These are phyloP conservation scores for Misgurnus mizolepis DNA, from an alignment of 2,113 vertebrate genomes.

Conservation along the genomic window DNA sequence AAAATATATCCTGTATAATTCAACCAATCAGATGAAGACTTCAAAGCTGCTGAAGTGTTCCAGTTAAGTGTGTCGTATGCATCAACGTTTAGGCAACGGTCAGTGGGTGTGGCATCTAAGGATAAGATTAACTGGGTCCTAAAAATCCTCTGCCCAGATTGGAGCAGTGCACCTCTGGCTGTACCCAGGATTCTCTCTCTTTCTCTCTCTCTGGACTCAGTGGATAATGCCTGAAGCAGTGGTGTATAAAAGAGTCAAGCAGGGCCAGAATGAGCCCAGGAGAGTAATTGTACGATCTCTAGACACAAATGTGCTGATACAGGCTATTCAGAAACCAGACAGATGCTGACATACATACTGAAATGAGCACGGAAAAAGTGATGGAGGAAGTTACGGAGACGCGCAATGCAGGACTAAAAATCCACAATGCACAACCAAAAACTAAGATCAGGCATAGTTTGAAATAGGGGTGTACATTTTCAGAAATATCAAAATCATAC, in stretches of 20 bases:
- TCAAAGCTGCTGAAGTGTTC: too few relatives aligned
- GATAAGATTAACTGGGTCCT: background rate
- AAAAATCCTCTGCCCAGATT: background rate
- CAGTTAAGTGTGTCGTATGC: too few relatives aligned
- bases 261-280: slow-evolving; percentile 41
- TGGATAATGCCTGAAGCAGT: slow-evolving; percentile 41
- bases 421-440: slow-evolving; percentile 22
- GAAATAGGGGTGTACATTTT: background rate
- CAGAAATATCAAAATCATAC: too few relatives aligned
- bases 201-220: background rate
- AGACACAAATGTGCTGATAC: slow-evolving; percentile 53
- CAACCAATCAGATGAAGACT: too few relatives aligned
- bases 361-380: slow-evolving; percentile 9
- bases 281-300: slow-evolving; percentile 49
- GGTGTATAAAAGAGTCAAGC: slow-evolving; percentile 37
- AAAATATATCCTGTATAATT: too few relatives aligned
- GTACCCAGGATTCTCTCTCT: background rate
- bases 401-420: background rate
- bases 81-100: too few relatives aligned
- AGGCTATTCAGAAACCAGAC: slow-evolving; percentile 40
- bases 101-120: too few relatives aligned
- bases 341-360: slow-evolving; percentile 42
- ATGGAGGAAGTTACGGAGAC: slow-evolving; percentile 21
- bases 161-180: background rate
- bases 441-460: background rate